Conservation (phyloP, 2,113 vertebrate genomes). For the Coturnix japonica region DNA sequence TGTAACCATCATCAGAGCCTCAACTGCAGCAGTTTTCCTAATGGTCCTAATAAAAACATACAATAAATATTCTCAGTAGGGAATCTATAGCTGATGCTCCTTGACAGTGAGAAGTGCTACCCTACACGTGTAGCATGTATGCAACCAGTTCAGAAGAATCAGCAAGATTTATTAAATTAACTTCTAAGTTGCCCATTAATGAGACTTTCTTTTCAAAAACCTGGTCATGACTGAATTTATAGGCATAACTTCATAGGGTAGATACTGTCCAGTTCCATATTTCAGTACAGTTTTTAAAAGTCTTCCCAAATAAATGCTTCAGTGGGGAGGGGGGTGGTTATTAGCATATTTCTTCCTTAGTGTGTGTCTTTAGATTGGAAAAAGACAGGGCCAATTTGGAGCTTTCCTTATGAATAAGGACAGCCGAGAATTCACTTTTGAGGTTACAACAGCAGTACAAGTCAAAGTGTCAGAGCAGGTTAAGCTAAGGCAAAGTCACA, state of each 20-base stretch:
- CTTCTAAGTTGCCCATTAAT: neutral
- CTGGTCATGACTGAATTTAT: neutral
- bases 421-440: constrained; percentile 63
- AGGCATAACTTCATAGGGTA: neutral
- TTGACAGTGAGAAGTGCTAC: neutral
- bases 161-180: neutral
- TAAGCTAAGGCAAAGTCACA: constrained; percentile 20
- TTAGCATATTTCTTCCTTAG: neutral
- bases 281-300: neutral
- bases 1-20: neutral
- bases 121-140: neutral
- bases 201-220: neutral
- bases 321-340: neutral
- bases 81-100: neutral
- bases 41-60: neutral
- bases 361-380: neutral
- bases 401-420: constrained; percentile 37
- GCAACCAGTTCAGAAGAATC: neutral
- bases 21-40: neutral
- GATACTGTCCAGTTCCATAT: neutral
- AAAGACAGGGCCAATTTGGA: neutral
- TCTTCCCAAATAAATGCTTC: neutral
- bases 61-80: neutral
- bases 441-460: constrained; percentile 52
- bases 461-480: constrained; percentile 46